Conservation (phyloP, 2,888 invertebrate species). For the Hartigia nigra region DNA sequence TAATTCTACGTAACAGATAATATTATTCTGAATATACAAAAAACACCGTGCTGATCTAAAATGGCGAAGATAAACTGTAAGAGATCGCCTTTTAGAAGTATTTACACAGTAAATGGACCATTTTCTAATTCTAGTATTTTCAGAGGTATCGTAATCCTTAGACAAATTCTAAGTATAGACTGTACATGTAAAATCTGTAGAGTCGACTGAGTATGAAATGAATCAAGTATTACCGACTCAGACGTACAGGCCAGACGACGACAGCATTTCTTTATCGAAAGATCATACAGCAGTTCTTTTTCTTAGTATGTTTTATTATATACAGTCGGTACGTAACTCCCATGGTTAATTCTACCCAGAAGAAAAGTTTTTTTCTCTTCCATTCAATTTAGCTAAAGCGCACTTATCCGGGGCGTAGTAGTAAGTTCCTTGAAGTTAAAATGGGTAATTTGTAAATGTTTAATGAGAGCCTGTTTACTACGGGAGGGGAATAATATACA, state of each 20-base stretch:
- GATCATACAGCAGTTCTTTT: no score
- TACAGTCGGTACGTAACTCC: no score
- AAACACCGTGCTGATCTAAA: background rate
- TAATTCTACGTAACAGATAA: background rate
- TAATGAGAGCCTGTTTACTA: constrained; percentile 36
- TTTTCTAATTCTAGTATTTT: background rate
- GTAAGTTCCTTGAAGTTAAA: constrained; percentile 15
- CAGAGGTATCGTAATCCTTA: background rate
- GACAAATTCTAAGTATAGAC: background rate
- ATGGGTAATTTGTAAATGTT: constrained; percentile 36
- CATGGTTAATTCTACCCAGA: no score
- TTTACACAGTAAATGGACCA: background rate
- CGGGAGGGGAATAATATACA: constrained; percentile 37
- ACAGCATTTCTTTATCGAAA: no score
- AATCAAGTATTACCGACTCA: no score
- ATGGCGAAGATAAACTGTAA: background rate
- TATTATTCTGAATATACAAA: background rate
- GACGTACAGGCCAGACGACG: no score
- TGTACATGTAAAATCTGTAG: no score
- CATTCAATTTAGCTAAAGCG: no score
- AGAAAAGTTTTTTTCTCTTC: no score
- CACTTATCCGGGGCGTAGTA: background rate
- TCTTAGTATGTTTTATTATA: no score
- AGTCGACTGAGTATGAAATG: no score
- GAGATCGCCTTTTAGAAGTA: background rate